Evolutionary conservation across 2,888 invertebrate species (phyloP).

Genomic region (Epirrita christyi): DNA sequence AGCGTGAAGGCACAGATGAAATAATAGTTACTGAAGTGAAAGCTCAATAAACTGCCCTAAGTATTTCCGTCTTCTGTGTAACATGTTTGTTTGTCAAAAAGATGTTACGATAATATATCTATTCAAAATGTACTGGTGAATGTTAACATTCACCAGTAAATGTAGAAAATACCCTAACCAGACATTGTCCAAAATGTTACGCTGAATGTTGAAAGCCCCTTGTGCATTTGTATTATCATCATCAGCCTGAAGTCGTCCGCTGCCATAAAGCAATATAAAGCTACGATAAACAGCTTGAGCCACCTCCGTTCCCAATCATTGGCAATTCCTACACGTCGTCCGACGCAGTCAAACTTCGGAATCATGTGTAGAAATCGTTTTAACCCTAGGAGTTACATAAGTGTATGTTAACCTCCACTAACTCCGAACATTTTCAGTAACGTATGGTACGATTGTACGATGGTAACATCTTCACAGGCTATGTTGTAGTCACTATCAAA

Average conservation of each 20-base stretch:
- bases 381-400: no score
- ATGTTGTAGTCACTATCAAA: slow-evolving; percentile 58
- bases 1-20: slow-evolving; percentile 45
- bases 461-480: neutral
- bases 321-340: neutral
- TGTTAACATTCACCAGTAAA: neutral
- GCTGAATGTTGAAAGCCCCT: no score
- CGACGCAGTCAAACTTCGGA: neutral
- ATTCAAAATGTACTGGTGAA: slow-evolving; percentile 1
- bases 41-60: slow-evolving; percentile 60
- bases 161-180: neutral
- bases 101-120: slow-evolving; percentile 32
- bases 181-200: neutral
- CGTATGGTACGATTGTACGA: no score
- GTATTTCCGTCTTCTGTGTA: slow-evolving; percentile 32
- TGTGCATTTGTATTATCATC: no score
- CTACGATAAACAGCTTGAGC: no score
- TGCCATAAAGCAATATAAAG: no score
- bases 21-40: slow-evolving; percentile 43
- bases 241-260: no score
- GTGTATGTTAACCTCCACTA: neutral
- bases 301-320: neutral
- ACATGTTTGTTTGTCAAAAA: slow-evolving; percentile 24
- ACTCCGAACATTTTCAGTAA: slow-evolving; percentile 10
- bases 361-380: no score